Evolutionary conservation across 2,797 vertebrate genomes (phyloP), one percentile per base, ranked within the genome.

Genomic region (Gastrophryne carolinensis): DNA sequence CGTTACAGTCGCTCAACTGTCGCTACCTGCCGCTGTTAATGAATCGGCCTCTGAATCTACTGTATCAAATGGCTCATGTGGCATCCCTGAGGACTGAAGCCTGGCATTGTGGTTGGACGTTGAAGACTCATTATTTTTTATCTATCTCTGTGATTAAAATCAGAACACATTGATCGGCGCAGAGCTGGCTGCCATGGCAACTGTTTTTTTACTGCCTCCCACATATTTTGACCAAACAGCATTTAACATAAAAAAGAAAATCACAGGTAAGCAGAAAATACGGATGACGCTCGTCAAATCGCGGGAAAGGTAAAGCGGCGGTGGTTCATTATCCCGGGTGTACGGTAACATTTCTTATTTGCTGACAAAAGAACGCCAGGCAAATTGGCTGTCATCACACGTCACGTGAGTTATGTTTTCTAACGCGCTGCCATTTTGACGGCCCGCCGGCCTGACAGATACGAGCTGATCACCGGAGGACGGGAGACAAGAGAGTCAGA

Each of bases 211-310:
- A 73, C 35, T 54, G 60, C 49, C 35, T 39, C 49, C 60, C 60
- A 54, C 47, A 73, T 64, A 41, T 54, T 72, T 15, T 54, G 47
- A 41, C 32, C 32, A 64, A 64, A 49, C 71, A 53, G 49, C 60
- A 32, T 64, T 73, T 41, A 44, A 64, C 35, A 73, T 64, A 73
- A 63, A 73, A 73, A 64, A 54, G n/a, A 58, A 71, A 68, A 54
- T n/a, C 30, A 37, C 27, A 35, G 52, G 44, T 62, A 62, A 62
- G 44, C 30, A 26, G n/a, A 44, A 52, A 62, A 13, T 37, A 24
- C 4, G 15, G 10, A 12, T 15, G 15, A 8, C 29, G 30, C 10
- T 5, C 54, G 15, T 9, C 35, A 37, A 17, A 12, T 54, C 34
- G 19, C 37, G 34, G n/a, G 41, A 4, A 34, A 10, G 27, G 39